phyloP scores from a whole-genome alignment of 2,797 vertebrate genomes.

The Anguilla megastoma region DNA sequence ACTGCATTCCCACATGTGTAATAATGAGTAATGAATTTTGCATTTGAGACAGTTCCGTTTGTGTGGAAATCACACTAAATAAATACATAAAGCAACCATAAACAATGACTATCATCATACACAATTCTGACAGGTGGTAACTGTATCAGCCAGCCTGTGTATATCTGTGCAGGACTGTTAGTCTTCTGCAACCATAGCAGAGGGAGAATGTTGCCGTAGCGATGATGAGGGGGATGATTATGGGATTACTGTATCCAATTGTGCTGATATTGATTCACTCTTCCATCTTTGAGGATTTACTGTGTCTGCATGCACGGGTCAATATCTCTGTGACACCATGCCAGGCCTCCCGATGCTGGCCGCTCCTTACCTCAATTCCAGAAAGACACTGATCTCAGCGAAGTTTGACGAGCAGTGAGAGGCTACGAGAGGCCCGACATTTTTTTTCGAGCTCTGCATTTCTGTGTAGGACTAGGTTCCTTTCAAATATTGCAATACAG shows the following conservation, averaged over 20 bases:
- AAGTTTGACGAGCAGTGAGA: neutral
- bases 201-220: neutral
- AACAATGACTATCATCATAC: neutral
- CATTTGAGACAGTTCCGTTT: no score
- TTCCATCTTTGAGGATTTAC: neutral
- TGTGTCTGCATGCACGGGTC: neutral
- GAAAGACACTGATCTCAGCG: neutral
- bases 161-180: neutral
- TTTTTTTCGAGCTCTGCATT: neutral
- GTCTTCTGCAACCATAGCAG: neutral
- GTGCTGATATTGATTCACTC: slow-evolving; percentile 2
- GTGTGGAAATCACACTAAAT: no score
- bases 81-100: neutral
- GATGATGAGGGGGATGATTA: neutral
- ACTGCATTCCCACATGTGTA: no score
- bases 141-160: neutral
- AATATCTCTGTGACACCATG: neutral
- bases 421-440: neutral
- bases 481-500: neutral
- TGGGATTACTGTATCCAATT: neutral
- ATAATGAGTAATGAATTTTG: no score
- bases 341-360: neutral
- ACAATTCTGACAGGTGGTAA: neutral
- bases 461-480: neutral
- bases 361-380: neutral